Evolutionary conservation across 1,140 invertebrate genomes (phyloP).

Genomic region (Bombus breviceps): DNA sequence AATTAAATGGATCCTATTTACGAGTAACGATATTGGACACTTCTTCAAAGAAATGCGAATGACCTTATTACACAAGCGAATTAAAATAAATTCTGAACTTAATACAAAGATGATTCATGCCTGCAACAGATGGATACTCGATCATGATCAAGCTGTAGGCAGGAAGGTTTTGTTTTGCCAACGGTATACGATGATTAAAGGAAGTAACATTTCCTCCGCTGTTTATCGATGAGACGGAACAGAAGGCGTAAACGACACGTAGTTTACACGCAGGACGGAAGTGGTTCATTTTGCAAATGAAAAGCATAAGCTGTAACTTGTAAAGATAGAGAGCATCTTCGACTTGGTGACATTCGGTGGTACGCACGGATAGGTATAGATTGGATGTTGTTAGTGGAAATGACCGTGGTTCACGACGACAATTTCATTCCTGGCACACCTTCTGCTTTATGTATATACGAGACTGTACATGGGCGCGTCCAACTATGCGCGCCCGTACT

Average conservation of each 20-base stretch:
- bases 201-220: not conserved
- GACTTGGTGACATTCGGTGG: not conserved
- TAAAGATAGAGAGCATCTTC: not conserved
- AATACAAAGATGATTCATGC: too few relatives aligned
- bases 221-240: not conserved
- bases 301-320: not conserved
- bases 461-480: conserved; percentile 78
- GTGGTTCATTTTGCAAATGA: not conserved
- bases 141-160: not conserved
- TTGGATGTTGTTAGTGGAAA: conserved; percentile 32
- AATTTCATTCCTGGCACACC: conserved; percentile 80
- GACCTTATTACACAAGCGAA: not conserved
- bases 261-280: not conserved
- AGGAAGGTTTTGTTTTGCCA: not conserved
- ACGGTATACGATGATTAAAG: not conserved
- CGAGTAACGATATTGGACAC: too few relatives aligned
- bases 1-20: too few relatives aligned
- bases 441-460: conserved; percentile 63
- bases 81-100: not conserved
- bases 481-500: conserved; percentile 74
- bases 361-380: not conserved
- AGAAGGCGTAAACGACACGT: not conserved
- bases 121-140: not conserved
- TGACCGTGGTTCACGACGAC: conserved; percentile 51
- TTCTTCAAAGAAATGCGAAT: too few relatives aligned